These are phyloP conservation scores for Cirrhinus mrigala DNA, from an alignment of 2,797 vertebrate genomes.

Conservation along the genomic window DNA sequence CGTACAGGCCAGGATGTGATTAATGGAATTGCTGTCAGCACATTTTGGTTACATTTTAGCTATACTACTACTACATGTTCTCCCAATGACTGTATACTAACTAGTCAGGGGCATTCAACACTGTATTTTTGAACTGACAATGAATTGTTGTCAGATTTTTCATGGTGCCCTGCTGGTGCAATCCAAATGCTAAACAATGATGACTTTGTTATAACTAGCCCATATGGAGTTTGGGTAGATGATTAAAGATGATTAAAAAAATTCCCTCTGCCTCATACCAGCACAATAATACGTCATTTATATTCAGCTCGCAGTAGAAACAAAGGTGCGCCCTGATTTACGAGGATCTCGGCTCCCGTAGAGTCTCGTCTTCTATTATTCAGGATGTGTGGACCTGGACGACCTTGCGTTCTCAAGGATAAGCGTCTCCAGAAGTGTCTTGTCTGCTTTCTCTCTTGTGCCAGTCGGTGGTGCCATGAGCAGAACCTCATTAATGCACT, in stretches of 20 bases:
- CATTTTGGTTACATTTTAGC: conserved; percentile 6
- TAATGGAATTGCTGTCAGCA: conserved; percentile 18
- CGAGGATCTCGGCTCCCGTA: neutral
- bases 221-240: conserved; percentile 63
- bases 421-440: conserved; percentile 14
- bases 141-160: conserved; percentile 14
- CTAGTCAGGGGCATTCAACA: conserved; percentile 56
- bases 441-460: conserved; percentile 32
- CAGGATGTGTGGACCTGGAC: neutral
- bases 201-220: conserved; percentile 76
- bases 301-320: conserved; percentile 32
- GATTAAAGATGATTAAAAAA: conserved; percentile 60
- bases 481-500: conserved; percentile 48
- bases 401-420: conserved; percentile 12
- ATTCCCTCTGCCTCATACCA: conserved; percentile 45
- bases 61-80: neutral
- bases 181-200: conserved; percentile 74
- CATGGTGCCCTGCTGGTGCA: conserved; percentile 52
- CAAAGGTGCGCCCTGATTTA: conserved; percentile 29
- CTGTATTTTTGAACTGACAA: conserved; percentile 69
- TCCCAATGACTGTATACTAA: neutral
- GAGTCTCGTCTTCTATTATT: conserved; percentile 23
- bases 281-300: conserved; percentile 35
- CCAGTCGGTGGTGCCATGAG: conserved; percentile 27
- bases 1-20: neutral